Evolutionary conservation across 2,113 vertebrate genomes (phyloP).

Genomic region (Syngnathus floridae): DNA sequence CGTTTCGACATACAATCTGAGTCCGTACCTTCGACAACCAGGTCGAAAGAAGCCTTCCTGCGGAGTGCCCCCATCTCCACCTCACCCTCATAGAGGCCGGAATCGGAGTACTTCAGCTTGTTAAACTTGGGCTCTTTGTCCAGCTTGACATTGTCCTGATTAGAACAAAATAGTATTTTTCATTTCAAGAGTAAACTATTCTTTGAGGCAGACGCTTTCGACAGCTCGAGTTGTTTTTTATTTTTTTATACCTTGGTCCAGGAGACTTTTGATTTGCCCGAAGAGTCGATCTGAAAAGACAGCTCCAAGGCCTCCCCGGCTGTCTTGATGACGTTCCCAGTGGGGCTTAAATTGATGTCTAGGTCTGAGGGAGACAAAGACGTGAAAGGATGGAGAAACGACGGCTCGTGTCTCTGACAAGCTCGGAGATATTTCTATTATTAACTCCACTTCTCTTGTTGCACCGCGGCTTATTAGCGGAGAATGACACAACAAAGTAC

Average conservation of each 20-base stretch:
- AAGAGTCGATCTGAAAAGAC: slow-evolving; percentile 73
- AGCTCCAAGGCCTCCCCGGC: slow-evolving; percentile 76
- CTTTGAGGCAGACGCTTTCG: background rate
- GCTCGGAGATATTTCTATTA: slow-evolving; percentile 33
- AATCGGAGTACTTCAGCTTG: slow-evolving; percentile 79
- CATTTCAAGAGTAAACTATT: slow-evolving; percentile 2
- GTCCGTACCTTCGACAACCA: slow-evolving; percentile 83
- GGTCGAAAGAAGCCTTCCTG: slow-evolving; percentile 75
- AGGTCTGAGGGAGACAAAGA: slow-evolving; percentile 74
- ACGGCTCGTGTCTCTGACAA: slow-evolving; percentile 42
- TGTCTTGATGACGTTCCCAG: slow-evolving; percentile 73
- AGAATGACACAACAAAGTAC: slow-evolving; percentile 40
- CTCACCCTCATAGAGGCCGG: slow-evolving; percentile 82
- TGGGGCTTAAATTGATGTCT: slow-evolving; percentile 80
- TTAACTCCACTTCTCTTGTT: slow-evolving; percentile 38
- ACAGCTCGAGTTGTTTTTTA: background rate
- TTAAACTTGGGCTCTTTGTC: slow-evolving; percentile 63
- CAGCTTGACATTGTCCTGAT: slow-evolving; percentile 60
- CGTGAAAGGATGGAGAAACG: slow-evolving; percentile 33
- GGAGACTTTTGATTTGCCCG: slow-evolving; percentile 73
- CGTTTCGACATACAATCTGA: too few species aligned
- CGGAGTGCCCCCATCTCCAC: slow-evolving; percentile 67
- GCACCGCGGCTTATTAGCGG: slow-evolving; percentile 42
- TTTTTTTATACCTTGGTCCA: slow-evolving; percentile 82
- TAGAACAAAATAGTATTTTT: slow-evolving; percentile 10